A percentile compares a stretch with the other conserved stretches of the same genome.
These are phyloP conservation scores for Ophion obscuratus DNA, from an alignment of 2,888 invertebrate genomes.

Conservation along the genomic window DNA sequence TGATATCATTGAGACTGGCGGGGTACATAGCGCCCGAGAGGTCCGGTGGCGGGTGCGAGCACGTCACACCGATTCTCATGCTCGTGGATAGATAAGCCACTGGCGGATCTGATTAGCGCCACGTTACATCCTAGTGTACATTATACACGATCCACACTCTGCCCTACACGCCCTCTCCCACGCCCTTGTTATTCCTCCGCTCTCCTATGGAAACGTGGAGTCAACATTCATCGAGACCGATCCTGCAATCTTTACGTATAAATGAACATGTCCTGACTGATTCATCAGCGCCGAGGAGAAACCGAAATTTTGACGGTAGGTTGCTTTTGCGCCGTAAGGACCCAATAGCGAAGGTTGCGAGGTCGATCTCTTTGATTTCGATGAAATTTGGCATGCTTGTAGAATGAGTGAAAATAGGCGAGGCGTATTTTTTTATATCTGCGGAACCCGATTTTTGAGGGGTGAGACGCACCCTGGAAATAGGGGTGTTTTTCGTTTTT, in stretches of 20 bases:
- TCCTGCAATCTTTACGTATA: background rate
- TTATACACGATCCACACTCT: slow-evolving; percentile 63
- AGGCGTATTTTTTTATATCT: no score
- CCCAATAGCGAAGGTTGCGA: no score
- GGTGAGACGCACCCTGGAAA: no score
- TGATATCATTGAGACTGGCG: slow-evolving; percentile 63
- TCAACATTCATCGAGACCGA: background rate
- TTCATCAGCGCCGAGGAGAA: no score
- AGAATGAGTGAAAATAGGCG: no score
- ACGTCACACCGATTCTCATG: slow-evolving; percentile 52
- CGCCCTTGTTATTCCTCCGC: slow-evolving; percentile 53
- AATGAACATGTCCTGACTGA: no score
- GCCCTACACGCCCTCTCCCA: slow-evolving; percentile 66
- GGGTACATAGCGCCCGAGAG: slow-evolving; percentile 28
- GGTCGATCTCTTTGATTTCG: no score
- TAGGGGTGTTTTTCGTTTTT: no score
- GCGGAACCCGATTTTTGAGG: no score
- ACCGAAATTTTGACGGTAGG: no score
- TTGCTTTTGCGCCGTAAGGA: no score
- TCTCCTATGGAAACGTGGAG: slow-evolving; percentile 5
- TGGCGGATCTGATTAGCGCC: slow-evolving; percentile 71
- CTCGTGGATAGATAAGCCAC: slow-evolving; percentile 70
- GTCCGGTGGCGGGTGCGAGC: slow-evolving; percentile 28
- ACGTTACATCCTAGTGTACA: slow-evolving; percentile 66
- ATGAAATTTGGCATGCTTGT: no score